Evolutionary conservation across 2,113 vertebrate species (phyloP).

Genomic region (Phalacrocorax aristotelis): DNA sequence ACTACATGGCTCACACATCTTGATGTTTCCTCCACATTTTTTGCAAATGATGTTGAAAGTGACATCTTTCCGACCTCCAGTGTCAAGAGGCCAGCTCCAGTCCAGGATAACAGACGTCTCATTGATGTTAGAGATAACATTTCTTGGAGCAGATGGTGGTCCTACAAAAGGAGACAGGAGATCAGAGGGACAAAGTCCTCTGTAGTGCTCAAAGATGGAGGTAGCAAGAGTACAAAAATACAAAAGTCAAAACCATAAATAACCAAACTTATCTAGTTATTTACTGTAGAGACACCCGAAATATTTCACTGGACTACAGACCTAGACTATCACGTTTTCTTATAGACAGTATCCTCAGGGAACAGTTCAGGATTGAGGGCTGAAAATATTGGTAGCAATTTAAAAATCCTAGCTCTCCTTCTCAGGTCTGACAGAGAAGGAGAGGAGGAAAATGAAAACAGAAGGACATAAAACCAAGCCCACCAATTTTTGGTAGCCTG

Average conservation of each 20-base stretch:
- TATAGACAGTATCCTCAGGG: not conserved
- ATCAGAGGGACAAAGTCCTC: not conserved
- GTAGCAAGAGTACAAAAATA: not conserved
- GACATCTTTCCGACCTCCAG: constrained; percentile 89
- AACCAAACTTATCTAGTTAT: constrained; percentile 18
- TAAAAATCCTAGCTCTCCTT: constrained; percentile 42
- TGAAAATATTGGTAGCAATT: constrained; percentile 22
- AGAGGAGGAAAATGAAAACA: constrained; percentile 18
- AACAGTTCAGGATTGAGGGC: not conserved
- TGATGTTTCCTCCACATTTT: constrained; percentile 79
- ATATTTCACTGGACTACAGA: not conserved
- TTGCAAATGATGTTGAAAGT: constrained; percentile 94
- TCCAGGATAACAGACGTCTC: constrained; percentile 98
- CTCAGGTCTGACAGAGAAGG: not conserved
- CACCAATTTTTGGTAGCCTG: constrained; percentile 1
- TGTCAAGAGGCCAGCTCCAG: constrained; percentile 95
- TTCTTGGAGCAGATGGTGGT: constrained; percentile 91
- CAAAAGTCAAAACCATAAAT: not conserved
- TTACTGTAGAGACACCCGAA: not conserved
- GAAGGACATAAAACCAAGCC: constrained; percentile 17
- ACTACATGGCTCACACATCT: constrained; percentile 87
- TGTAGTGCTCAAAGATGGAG: not conserved
- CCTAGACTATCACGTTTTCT: not conserved
- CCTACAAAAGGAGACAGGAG: constrained; percentile 74
- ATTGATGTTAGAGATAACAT: constrained; percentile 97